phyloP scores from a whole-genome alignment of 2,797 vertebrate species.

The Poecilia wingei region DNA sequence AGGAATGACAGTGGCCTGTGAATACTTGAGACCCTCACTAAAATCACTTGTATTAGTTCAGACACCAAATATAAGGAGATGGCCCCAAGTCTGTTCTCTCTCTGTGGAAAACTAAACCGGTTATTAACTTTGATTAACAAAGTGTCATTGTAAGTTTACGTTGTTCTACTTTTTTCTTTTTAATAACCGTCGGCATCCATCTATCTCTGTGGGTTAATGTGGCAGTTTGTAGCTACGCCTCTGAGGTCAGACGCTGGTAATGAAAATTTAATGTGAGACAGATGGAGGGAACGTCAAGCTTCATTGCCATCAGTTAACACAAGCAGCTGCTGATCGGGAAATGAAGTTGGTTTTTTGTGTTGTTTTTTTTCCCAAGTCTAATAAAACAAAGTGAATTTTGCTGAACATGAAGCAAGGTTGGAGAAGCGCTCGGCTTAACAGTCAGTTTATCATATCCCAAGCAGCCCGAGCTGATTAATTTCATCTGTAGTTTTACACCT shows the following conservation, averaged over 20 bases:
- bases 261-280: constrained; percentile 1
- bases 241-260: constrained; percentile 7
- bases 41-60: neutral
- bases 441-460: neutral
- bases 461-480: neutral
- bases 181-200: neutral
- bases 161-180: neutral
- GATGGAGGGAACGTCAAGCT: constrained; percentile 3
- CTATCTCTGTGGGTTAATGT: neutral
- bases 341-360: neutral
- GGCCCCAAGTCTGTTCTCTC: neutral
- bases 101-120: neutral
- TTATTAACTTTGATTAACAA: neutral
- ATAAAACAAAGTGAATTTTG: neutral
- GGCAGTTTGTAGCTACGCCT: neutral
- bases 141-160: neutral
- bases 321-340: neutral
- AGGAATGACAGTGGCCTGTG: no score
- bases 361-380: neutral
- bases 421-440: neutral
- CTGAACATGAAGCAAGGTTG: neutral
- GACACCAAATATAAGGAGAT: neutral
- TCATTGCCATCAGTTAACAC: neutral
- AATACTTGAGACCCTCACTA: neutral
- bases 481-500: neutral